These are phyloP conservation scores for Axea sp. DNA, from an alignment of 2,888 invertebrate genomes.

Conservation along the genomic window DNA sequence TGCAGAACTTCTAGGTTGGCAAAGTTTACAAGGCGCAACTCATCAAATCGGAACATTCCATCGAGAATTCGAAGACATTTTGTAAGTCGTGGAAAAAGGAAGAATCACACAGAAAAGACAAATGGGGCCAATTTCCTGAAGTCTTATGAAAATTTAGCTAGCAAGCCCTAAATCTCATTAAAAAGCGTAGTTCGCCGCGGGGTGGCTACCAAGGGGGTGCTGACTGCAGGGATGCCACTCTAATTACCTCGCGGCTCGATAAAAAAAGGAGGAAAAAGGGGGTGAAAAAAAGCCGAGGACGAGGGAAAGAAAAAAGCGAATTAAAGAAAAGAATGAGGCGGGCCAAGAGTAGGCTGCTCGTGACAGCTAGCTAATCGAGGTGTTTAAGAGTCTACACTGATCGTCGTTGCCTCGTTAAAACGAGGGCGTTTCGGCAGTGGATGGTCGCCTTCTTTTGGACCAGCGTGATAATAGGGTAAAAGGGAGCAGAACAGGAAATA, in stretches of 20 bases:
- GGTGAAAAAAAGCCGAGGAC: slow-evolving; percentile 65
- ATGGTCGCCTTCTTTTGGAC: slow-evolving; percentile 74
- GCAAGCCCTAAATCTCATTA: slow-evolving; percentile 77
- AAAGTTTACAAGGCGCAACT: slow-evolving; percentile 26
- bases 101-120: slow-evolving; percentile 59
- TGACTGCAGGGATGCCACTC: slow-evolving; percentile 78
- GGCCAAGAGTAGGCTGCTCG: slow-evolving; percentile 72
- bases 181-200: slow-evolving; percentile 70
- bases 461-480: slow-evolving; percentile 77
- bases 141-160: slow-evolving; percentile 75
- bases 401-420: slow-evolving; percentile 78
- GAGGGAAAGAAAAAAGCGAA: slow-evolving; percentile 68
- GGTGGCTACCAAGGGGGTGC: slow-evolving; percentile 67
- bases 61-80: slow-evolving; percentile 46
- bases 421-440: slow-evolving; percentile 70
- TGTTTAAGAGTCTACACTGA: slow-evolving; percentile 80
- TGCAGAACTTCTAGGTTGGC: neutral
- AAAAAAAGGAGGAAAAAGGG: slow-evolving; percentile 69
- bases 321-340: slow-evolving; percentile 59
- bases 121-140: slow-evolving; percentile 65
- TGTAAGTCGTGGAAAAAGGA: slow-evolving; percentile 39
- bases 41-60: slow-evolving; percentile 49
- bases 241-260: slow-evolving; percentile 78
- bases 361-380: slow-evolving; percentile 80
- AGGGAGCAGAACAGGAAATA: slow-evolving; percentile 61